A percentile compares a stretch with the other conserved stretches of the same genome.
Evolutionary conservation across 35 echinoderm and acorn worm genomes (phyloP).

Genomic region (Chiridota heheva): DNA sequence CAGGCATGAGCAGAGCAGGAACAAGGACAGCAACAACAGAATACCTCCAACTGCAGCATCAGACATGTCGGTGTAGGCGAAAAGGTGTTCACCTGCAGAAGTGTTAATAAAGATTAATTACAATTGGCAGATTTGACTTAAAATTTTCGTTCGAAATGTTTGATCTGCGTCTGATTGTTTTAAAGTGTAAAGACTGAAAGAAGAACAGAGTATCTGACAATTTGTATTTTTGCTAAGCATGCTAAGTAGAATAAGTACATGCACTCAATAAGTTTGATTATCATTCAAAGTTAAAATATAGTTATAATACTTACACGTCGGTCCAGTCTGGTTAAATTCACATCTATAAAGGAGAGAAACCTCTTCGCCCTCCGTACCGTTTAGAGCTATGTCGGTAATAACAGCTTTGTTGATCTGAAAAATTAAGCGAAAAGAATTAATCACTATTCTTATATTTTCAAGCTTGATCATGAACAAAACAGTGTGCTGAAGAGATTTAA

Average conservation of each 20-base stretch:
- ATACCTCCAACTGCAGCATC: conserved; percentile 53
- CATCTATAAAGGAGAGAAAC: conserved; percentile 42
- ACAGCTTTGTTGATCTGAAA: conserved; percentile 35
- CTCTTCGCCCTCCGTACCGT: conserved; percentile 12
- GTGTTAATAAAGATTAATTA: background rate
- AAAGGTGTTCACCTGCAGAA: conserved; percentile 57
- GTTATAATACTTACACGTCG: conserved; percentile 33
- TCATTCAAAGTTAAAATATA: no score
- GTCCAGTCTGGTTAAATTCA: conserved; percentile 19
- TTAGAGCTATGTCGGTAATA: conserved; percentile 39
- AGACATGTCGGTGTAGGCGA: conserved; percentile 34
- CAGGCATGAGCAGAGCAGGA: conserved; percentile 63
- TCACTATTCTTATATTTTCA: background rate
- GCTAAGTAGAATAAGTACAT: no score
- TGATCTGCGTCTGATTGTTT: background rate
- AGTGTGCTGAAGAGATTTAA: background rate
- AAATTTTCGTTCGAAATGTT: no score
- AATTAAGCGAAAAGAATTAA: background rate
- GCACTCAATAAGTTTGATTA: no score
- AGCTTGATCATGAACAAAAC: background rate
- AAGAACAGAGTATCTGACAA: background rate
- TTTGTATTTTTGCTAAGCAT: no score
- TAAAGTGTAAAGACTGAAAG: no score
- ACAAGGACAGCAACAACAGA: conserved; percentile 28
- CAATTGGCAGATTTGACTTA: background rate